A percentile compares a stretch with the other conserved stretches of the same genome.
Evolutionary conservation across 2,888 invertebrate genomes (phyloP).

Genomic region (Drosophila tripunctata): DNA sequence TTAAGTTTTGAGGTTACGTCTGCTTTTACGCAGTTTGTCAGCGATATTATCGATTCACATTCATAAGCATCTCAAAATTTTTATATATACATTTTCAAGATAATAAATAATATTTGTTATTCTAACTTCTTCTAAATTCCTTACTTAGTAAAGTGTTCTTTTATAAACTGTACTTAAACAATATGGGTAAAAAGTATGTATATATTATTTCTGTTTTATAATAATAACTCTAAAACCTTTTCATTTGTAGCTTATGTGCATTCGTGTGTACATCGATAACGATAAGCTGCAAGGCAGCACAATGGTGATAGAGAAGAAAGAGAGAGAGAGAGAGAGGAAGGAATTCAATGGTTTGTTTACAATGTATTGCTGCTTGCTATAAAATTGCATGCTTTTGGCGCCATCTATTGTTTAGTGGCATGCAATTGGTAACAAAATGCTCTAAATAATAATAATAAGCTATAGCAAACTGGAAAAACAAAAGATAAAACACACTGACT

Average conservation of each 20-base stretch:
- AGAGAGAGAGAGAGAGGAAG: background rate
- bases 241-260: background rate
- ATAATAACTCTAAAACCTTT: background rate
- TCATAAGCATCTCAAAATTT: no score
- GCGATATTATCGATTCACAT: no score
- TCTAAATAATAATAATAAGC: slow-evolving; percentile 10
- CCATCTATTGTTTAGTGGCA: slow-evolving; percentile 31
- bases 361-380: slow-evolving; percentile 4
- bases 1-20: no score
- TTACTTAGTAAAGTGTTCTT: no score
- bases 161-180: no score
- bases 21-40: no score
- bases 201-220: no score
- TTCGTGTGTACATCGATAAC: slow-evolving; percentile 10
- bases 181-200: no score
- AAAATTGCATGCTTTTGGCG: slow-evolving; percentile 6
- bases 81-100: no score
- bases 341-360: background rate
- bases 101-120: no score
- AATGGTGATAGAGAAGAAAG: background rate
- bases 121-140: no score
- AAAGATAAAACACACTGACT: slow-evolving; percentile 13
- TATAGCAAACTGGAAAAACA: background rate
- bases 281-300: background rate
- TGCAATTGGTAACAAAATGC: slow-evolving; percentile 11